A percentile compares a stretch with the other conserved stretches of the same genome.
phyloP scores from a whole-genome alignment of 2,888 invertebrate genomes.

The Eupithecia dodoneata region DNA sequence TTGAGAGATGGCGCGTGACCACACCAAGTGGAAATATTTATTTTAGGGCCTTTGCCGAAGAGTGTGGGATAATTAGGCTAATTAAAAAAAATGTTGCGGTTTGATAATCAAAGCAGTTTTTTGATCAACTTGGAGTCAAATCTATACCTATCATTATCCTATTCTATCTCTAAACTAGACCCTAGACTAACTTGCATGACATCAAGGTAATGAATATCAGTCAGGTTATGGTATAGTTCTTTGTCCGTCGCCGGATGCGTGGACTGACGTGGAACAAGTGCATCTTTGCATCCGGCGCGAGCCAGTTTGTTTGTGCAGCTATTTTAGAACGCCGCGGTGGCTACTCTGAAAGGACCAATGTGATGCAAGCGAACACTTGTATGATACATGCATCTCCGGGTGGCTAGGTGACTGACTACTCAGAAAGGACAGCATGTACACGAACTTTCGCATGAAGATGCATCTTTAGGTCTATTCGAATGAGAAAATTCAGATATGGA shows the following conservation, averaged over 20 bases:
- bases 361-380: background rate
- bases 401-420: background rate
- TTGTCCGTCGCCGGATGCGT: conserved; percentile 54
- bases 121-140: too few species aligned
- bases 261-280: conserved; percentile 55
- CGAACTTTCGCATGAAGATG: too few species aligned
- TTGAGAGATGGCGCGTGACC: too few species aligned
- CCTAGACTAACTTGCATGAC: background rate
- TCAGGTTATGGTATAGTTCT: conserved; percentile 38
- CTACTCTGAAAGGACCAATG: conserved; percentile 15
- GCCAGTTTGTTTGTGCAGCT: conserved; percentile 68
- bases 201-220: conserved; percentile 30
- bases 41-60: too few species aligned
- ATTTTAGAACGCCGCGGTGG: conserved; percentile 61
- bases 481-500: background rate
- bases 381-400: background rate
- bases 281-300: conserved; percentile 63
- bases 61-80: too few species aligned
- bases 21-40: too few species aligned
- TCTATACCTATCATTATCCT: background rate
- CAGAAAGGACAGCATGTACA: background rate
- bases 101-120: too few species aligned
- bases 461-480: background rate
- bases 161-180: background rate
- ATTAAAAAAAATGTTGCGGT: too few species aligned